Conservation (phyloP, 2,797 vertebrate genomes). For the Clarias pachynema region DNA sequence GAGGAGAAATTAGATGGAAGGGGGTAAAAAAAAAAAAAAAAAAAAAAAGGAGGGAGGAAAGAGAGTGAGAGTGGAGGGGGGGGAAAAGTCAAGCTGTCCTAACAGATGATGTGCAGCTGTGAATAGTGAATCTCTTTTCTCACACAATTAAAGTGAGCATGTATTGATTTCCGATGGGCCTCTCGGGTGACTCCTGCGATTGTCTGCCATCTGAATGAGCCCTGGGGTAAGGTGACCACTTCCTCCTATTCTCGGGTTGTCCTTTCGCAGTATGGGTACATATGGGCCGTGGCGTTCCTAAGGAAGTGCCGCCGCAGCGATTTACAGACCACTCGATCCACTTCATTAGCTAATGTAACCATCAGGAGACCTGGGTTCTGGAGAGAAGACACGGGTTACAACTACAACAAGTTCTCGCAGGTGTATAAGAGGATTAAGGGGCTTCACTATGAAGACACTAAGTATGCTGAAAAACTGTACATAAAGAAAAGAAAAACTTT, state of each 20-base stretch:
- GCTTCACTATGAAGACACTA: background rate
- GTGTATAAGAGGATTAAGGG: background rate
- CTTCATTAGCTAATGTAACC: conserved; percentile 70
- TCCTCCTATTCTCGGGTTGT: conserved; percentile 75
- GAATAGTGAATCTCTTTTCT: conserved; percentile 74
- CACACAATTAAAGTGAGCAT: conserved; percentile 81
- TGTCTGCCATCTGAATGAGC: conserved; percentile 82
- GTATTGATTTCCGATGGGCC: conserved; percentile 91
- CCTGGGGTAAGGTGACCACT: conserved; percentile 87
- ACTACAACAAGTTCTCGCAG: background rate
- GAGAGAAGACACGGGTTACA: conserved; percentile 21
- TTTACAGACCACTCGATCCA: conserved; percentile 56
- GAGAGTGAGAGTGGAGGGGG: background rate
- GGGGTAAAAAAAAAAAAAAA: conserved; percentile 11
- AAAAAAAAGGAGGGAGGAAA: background rate
- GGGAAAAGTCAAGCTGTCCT: conserved; percentile 74
- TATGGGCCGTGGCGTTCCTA: conserved; percentile 66
- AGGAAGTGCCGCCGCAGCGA: conserved; percentile 51
- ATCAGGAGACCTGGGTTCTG: conserved; percentile 44
- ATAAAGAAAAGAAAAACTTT: background rate
- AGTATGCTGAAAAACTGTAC: background rate
- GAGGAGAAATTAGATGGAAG: conserved; percentile 28
- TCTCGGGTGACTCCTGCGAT: conserved; percentile 81
- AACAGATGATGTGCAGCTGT: conserved; percentile 73
- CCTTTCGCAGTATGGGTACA: conserved; percentile 64